phyloP scores from a whole-genome alignment of 2,888 invertebrate species.

The Aphrophora alni region DNA sequence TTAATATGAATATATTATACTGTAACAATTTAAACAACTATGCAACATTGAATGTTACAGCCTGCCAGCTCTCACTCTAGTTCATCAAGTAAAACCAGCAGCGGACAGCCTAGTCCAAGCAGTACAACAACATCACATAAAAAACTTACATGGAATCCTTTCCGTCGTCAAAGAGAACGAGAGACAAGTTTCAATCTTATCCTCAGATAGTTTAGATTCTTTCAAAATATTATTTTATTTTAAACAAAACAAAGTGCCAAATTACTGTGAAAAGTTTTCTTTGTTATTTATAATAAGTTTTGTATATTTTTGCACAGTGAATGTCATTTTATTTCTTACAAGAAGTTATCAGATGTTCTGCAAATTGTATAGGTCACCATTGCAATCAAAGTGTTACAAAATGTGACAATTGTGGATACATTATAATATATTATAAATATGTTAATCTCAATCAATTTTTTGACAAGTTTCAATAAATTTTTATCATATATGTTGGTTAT shows the following conservation, averaged over 20 bases:
- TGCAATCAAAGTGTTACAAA: too few species aligned
- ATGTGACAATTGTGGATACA: too few species aligned
- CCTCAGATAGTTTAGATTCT: constrained; percentile 40
- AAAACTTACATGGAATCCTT: constrained; percentile 70
- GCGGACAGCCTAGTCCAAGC: constrained; percentile 40
- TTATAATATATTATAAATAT: too few species aligned
- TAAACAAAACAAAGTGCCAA: background rate
- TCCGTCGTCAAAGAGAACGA: constrained; percentile 65
- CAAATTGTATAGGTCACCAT: too few species aligned
- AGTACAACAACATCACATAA: constrained; percentile 58
- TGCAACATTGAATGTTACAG: background rate
- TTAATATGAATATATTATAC: too few species aligned
- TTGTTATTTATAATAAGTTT: background rate
- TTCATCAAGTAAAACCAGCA: constrained; percentile 52
- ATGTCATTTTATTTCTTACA: background rate
- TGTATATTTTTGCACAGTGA: background rate
- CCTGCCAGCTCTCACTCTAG: constrained; percentile 57
- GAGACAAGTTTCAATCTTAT: constrained; percentile 48
- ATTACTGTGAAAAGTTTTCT: background rate
- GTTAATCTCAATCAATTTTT: too few species aligned
- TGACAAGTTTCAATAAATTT: too few species aligned
- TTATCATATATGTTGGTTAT: too few species aligned
- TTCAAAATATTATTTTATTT: background rate
- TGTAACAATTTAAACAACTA: too few species aligned
- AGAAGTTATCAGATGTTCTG: too few species aligned